Base-by-base conservation (phyloP, 2,797 vertebrate genomes). In the Hemibagrus guttatus region DNA sequence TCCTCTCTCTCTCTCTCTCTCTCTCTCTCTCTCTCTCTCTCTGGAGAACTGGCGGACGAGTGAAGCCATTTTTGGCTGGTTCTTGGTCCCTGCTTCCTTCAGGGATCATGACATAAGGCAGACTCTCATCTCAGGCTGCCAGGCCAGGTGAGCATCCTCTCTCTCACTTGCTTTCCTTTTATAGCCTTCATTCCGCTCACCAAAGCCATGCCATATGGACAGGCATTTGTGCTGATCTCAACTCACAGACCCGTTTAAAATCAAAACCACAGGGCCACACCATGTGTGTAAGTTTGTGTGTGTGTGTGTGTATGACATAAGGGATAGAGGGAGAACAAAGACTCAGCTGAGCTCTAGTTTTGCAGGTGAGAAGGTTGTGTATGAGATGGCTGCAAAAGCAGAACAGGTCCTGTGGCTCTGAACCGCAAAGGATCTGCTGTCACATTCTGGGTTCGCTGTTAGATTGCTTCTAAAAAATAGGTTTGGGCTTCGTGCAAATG, bases 31-130 rank as follows among this genome's bases (percentile, higher is more conserved):
- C 13, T 28, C 3, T 31, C n/a, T 9, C 17, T 56, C 56, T 82
- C 16, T 90, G n/a, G 76, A 89, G 92, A 92, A 93, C 92, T 92
- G 87, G 91, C 89, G 92, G 94, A 93, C 89, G 4, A 90, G 28
- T 92, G 92, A 93, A 93, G 93, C 94, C 92, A 94, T 92, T 94
- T 95, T 93, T 95, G 94, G 95, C 94, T 88, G 90, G 88, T 93
- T 94, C 92, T 92, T 91, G 23, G 89, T 87, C 89, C 90, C 91
- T 90, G 84, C 86, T 6, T 90, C 87, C 92, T 88, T 17, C 71
- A 35, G 92, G 90, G 90, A 93, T 90, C 54, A 85, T 87, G 81
- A 90, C 85, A 84, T 91, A 87, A 82, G 80, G 87, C 49, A 26
- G 19, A 68, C 86, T 90, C 90, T 84, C 84, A 88, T 92, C 90